Evolutionary conservation across 2,113 vertebrate genomes (phyloP).

Genomic region (zebrafish (Danio rerio)): DNA sequence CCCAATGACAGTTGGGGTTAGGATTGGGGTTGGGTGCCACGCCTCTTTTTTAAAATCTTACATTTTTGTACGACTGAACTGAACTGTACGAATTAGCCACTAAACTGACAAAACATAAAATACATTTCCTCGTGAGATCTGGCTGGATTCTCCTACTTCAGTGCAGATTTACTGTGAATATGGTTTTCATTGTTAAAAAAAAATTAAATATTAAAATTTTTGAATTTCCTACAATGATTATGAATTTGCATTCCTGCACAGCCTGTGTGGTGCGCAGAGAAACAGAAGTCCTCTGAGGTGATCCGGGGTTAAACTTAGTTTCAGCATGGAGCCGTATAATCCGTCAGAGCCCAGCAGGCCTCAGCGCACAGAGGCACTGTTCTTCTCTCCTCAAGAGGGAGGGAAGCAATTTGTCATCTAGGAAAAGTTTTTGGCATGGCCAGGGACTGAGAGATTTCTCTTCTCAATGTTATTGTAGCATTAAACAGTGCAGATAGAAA

Average conservation of each 20-base stretch:
- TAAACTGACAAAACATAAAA: too few species aligned
- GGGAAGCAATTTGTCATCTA: constrained; percentile 46
- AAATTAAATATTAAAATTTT: background rate
- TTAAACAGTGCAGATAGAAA: constrained; percentile 11
- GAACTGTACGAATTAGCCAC: too few species aligned
- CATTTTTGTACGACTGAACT: too few species aligned
- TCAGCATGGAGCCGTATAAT: constrained; percentile 1
- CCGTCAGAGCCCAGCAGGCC: background rate
- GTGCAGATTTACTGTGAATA: background rate
- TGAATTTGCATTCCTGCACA: background rate
- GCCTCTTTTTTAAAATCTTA: too few species aligned
- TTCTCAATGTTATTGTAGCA: constrained; percentile 50
- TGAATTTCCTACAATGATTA: background rate
- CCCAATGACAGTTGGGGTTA: too few species aligned
- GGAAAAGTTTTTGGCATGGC: constrained; percentile 41
- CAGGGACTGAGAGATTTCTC: constrained; percentile 53
- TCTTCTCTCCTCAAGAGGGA: constrained; percentile 20
- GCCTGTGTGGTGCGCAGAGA: background rate
- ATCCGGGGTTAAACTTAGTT: constrained; percentile 2
- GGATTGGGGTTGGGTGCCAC: too few species aligned
- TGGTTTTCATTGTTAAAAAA: background rate
- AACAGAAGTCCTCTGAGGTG: constrained; percentile 5
- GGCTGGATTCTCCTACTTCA: too few species aligned
- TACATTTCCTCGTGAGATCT: too few species aligned
- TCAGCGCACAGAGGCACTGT: constrained; percentile 32